Base-by-base conservation (phyloP, 2,888 invertebrate species). In the Amitus sp. region DNA sequence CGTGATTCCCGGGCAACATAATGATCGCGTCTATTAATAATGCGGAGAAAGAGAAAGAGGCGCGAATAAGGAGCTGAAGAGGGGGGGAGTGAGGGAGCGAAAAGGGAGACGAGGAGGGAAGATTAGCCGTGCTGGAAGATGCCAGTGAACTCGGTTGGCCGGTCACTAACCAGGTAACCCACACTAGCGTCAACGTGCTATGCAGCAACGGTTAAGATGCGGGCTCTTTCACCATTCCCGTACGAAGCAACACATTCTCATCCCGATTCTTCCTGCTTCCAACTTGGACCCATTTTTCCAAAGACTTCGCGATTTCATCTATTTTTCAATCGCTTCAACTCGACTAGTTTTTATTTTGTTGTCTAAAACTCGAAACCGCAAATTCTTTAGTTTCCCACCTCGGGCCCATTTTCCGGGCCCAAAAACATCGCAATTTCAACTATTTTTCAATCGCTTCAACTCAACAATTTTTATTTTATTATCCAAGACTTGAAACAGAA, bases 91-190 rank as follows among this genome's bases (percentile, higher is more conserved):
- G 54, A 43, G 23, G 46, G 51, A 60, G n/a, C n/a, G n/a, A n/a
- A 48, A 56, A 52, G 42, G 50, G 51, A 49, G 40, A 34, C 34
- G 53, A 23, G 47, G 37, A n/a, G 56, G 40, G 71, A 71, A 79
- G 80, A 79, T 80, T 80, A 80, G 79, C 80, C 74, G 78, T 77
- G 74, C 77, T 77, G 75, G 77, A 75, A 76, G 76, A 80, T 79
- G 82, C 79, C 82, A 82, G 82, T 82, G 82, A 82, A 82, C 82
- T 82, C 82, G 79, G 81, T 80, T 82, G 82, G 80, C 82, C 82
- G 82, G 82, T 82, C 82, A 82, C 80, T 82, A 82, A 82, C 82
- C 82, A 82, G 82, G 82, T 82, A 82, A 82, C 82, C 82, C 82
- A 82, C 80, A 82, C 82, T 80, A 80, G 75, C 75, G 71, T 73